phyloP scores from a whole-genome alignment of 2,113 vertebrate species.

The Erythrocebus patas region DNA sequence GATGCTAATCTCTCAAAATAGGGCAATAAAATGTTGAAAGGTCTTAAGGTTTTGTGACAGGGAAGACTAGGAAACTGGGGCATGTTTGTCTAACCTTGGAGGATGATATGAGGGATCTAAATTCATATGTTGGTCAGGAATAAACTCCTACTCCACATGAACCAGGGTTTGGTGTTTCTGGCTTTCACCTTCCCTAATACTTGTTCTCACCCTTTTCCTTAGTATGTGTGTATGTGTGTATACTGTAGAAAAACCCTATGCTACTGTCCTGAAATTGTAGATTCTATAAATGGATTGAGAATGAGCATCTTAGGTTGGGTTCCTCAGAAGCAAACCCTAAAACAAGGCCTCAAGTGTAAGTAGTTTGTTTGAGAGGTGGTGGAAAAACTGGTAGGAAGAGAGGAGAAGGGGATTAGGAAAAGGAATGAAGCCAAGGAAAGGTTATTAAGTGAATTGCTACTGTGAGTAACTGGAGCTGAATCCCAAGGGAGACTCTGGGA shows the following conservation, averaged over 20 bases:
- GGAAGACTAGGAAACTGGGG: neutral
- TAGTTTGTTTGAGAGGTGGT: neutral
- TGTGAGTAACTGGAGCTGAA: neutral
- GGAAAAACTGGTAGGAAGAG: neutral
- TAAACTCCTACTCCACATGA: neutral
- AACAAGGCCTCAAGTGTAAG: neutral
- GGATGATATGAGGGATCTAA: neutral
- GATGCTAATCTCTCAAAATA: constrained; percentile 24
- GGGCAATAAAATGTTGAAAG: constrained; percentile 31
- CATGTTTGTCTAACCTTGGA: constrained; percentile 26
- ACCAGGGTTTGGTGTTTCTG: neutral
- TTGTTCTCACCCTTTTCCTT: neutral
- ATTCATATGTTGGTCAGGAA: neutral
- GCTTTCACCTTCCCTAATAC: neutral
- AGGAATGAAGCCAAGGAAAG: neutral
- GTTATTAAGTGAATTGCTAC: neutral
- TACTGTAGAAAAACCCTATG: neutral
- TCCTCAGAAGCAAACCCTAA: constrained; percentile 21
- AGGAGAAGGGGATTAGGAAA: neutral
- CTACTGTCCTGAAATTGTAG: neutral
- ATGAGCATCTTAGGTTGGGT: neutral
- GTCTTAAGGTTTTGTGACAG: constrained; percentile 28
- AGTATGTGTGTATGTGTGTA: neutral
- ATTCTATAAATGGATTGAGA: neutral
- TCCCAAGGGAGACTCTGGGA: neutral